Evolutionary conservation across 2,113 vertebrate genomes (phyloP), one percentile per base, ranked within the genome.

Genomic region (Zosterops pallidus): DNA sequence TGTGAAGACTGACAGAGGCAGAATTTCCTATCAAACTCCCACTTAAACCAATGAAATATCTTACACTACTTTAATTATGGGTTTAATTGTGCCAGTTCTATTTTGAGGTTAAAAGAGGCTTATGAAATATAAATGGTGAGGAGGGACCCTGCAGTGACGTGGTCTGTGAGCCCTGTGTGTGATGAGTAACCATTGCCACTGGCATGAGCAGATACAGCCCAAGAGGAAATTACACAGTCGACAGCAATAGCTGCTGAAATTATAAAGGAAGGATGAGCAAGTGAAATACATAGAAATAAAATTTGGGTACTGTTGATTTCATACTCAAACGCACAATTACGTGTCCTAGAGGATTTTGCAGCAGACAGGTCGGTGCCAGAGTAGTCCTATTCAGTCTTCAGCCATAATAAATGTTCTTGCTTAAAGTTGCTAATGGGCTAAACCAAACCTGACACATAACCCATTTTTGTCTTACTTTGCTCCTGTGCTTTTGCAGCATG

Each of bases 171-270:
- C 82, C 94, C 88, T 69, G 71, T 91, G 77, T 37, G 90, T 77
- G 80, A 85, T 98, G 84, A 92, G 90, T 98, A 97, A 98, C 98
- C 90, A 90, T 94, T 97, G 96, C 94, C 97, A 94, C 92, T 93
- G 97, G 94, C 47, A 19, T 93, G 91, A 94, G 94, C 97, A 98
- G 96, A 97, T 98, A 95, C 95, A 97, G 95, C 97, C 97, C 92
- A 83, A 89, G 95, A 97, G 98, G 96, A 98, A 98, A 98, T 98
- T 94, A 98, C 92, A 98, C 64, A 92, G 92, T 96, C 94, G 95
- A 95, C 89, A 94, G 98, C 93, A 94, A 92, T 67, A 92, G 95
- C 97, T 96, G 89, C 89, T 97, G 94, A 97, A 92, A 98, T 98
- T 98, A 97, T 93, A 97, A 97, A 96, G 97, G 89, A 95, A 95